These are phyloP conservation scores for Australoheros facetus DNA, from an alignment of 2,797 vertebrate species.

Conservation along the genomic window DNA sequence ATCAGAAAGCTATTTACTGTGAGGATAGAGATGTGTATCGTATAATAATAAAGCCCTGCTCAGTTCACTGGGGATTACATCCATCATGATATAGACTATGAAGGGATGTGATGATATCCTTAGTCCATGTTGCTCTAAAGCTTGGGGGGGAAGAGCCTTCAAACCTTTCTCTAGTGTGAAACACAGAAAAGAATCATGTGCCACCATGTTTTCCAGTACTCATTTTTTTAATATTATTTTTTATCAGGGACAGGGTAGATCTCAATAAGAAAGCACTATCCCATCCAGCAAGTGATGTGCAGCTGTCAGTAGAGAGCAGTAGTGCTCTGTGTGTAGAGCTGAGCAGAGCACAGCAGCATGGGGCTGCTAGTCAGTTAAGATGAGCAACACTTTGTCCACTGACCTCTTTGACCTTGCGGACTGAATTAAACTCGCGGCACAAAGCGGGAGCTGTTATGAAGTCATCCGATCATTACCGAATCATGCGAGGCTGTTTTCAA, in stretches of 20 bases:
- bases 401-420: conserved; percentile 75
- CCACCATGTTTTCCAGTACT: conserved; percentile 1
- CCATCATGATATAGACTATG: conserved; percentile 28
- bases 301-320: conserved; percentile 80
- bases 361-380: conserved; percentile 46
- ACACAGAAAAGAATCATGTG: not conserved
- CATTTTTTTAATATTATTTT: not conserved
- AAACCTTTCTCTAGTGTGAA: conserved; percentile 12
- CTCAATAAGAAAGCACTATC: not conserved
- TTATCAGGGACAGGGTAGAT: conserved; percentile 15
- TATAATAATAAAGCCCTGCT: conserved; percentile 60
- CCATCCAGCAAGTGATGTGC: not conserved
- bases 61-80: conserved; percentile 59
- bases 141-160: not conserved
- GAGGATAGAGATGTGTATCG: conserved; percentile 64
- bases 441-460: conserved; percentile 48
- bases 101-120: conserved; percentile 43
- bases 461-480: conserved; percentile 39
- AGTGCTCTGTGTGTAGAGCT: conserved; percentile 53
- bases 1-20: conserved; percentile 67
- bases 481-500: conserved; percentile 44
- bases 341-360: conserved; percentile 21
- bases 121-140: not conserved
- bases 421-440: conserved; percentile 63
- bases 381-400: conserved; percentile 68